phyloP scores from a whole-genome alignment of 2,113 vertebrate species.

The Ictalurus furcatus region DNA sequence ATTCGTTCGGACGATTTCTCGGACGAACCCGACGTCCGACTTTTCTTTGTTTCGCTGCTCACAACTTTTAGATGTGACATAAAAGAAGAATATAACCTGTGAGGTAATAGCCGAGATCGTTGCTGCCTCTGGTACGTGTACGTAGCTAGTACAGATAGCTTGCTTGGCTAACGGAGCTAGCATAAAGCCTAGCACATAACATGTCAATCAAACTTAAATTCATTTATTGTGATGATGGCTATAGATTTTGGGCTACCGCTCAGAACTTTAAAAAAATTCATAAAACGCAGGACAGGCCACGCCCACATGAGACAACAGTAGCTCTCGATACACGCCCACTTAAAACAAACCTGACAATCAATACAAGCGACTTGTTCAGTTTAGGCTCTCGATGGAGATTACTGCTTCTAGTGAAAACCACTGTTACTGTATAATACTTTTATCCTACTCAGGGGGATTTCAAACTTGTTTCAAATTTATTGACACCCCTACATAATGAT shows the following conservation, averaged over 20 bases:
- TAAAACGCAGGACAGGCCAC: not conserved
- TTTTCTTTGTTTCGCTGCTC: not conserved
- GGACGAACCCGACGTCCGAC: not conserved
- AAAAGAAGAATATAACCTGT: not conserved
- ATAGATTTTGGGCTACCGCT: not conserved
- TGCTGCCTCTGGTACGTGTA: not conserved
- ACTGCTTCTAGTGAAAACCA: not conserved
- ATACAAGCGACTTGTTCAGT: not conserved
- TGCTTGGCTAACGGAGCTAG: not conserved
- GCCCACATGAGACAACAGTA: not conserved
- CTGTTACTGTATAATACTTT: not conserved
- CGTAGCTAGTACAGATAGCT: not conserved
- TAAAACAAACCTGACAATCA: too few relatives aligned
- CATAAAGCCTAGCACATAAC: not conserved
- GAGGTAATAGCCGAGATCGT: not conserved
- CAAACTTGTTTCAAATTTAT: not conserved
- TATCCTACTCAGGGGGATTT: not conserved
- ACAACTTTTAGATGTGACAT: not conserved
- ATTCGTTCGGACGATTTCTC: not conserved
- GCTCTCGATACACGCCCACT: too few relatives aligned
- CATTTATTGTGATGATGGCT: not conserved
- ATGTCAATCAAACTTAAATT: not conserved
- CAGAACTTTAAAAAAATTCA: not conserved
- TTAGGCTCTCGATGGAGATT: too few relatives aligned
- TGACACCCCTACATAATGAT: not conserved